Evolutionary conservation across 2,113 vertebrate genomes (phyloP).

Genomic region (Nothocercus julius): DNA sequence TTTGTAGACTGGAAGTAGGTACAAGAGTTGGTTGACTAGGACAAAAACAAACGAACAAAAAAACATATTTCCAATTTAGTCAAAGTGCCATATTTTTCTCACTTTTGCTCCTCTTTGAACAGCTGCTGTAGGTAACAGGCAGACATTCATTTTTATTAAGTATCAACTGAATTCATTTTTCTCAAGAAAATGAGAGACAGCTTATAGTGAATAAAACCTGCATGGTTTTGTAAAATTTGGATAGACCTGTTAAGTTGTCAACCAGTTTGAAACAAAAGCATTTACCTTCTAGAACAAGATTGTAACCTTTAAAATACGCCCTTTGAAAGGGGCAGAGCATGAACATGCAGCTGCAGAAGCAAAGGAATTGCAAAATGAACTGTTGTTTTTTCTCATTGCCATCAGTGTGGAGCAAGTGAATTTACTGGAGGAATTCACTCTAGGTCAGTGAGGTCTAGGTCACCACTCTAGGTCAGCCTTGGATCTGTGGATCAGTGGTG

Average conservation of each 20-base stretch:
- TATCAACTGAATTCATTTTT: slow-evolving; percentile 13
- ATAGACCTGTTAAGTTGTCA: background rate
- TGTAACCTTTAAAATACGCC: background rate
- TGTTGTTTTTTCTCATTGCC: background rate
- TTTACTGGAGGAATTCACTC: background rate
- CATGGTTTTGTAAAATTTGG: background rate
- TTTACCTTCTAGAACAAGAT: background rate
- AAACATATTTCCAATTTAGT: background rate
- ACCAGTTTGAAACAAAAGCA: background rate
- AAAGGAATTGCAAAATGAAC: background rate
- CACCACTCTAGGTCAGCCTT: background rate
- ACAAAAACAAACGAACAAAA: background rate
- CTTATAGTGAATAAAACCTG: background rate
- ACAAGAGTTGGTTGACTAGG: background rate
- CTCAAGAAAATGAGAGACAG: background rate
- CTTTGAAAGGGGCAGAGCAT: background rate
- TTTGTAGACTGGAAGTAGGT: background rate
- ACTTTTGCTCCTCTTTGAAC: background rate
- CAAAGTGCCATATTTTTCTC: background rate
- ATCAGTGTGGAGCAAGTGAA: background rate
- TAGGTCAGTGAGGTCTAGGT: background rate
- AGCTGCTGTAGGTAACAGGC: background rate
- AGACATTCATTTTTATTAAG: slow-evolving; percentile 4
- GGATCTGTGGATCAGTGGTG: background rate
- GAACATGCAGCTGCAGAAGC: background rate